Conservation (phyloP, 2,113 vertebrate genomes). For the Acinonyx jubatus region DNA sequence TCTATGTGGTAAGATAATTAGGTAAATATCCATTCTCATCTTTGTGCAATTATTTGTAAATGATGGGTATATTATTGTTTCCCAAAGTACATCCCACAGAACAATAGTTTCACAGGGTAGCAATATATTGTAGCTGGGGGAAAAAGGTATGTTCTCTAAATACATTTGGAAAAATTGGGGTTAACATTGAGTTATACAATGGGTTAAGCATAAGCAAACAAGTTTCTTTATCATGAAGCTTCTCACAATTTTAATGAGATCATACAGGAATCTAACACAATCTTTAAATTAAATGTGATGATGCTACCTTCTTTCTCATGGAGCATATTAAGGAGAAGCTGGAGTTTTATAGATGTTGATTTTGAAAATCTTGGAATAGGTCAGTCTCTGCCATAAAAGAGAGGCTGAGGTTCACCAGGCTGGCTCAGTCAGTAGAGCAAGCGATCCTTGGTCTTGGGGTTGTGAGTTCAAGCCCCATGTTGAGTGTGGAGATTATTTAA, state of each 20-base stretch:
- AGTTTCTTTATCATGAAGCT: not conserved
- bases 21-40: not conserved
- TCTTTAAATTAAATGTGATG: not conserved
- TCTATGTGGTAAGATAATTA: not conserved
- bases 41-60: not conserved
- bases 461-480: no score
- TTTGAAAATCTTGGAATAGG: not conserved
- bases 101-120: not conserved
- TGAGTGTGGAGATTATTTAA: no score
- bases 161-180: not conserved
- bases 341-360: not conserved
- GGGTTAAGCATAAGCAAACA: not conserved
- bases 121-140: rapidly evolving
- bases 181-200: not conserved
- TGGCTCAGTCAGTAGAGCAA: no score
- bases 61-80: not conserved
- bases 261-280: not conserved
- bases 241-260: not conserved
- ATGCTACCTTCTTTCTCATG: not conserved
- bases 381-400: not conserved
- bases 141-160: not conserved
- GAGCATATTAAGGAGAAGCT: not conserved
- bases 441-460: no score
- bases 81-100: not conserved
- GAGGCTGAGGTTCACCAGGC: not conserved